phyloP scores from a whole-genome alignment of 1,140 invertebrate genomes.

The Samia ricini region DNA sequence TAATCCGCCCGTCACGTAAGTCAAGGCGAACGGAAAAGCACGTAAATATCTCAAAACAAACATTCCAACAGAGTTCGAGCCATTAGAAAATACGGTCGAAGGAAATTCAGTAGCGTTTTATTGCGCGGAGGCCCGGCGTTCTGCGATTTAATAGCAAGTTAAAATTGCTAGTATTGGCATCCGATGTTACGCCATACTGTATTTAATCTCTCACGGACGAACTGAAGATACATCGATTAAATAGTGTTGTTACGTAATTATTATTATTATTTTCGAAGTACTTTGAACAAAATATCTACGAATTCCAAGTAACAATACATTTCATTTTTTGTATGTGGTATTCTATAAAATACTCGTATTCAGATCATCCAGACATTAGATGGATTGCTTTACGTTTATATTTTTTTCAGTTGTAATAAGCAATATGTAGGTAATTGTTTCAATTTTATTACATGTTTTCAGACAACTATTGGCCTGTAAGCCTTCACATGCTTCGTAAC shows the following conservation, averaged over 20 bases:
- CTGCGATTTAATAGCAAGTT: slow-evolving; percentile 37
- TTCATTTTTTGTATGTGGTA: no score
- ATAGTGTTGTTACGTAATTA: slow-evolving; percentile 31
- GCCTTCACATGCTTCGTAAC: no score
- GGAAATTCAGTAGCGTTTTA: slow-evolving; percentile 39
- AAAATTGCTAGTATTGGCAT: slow-evolving; percentile 27
- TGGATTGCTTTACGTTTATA: no score
- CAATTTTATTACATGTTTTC: no score
- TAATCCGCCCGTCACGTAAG: slow-evolving; percentile 28
- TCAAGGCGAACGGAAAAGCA: slow-evolving; percentile 24
- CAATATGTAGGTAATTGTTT: no score
- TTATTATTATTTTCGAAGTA: slow-evolving; percentile 13
- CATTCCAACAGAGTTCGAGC: slow-evolving; percentile 35
- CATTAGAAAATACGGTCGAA: slow-evolving; percentile 40
- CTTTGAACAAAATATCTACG: neutral
- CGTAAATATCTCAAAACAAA: slow-evolving; percentile 47
- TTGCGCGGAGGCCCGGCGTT: slow-evolving; percentile 31
- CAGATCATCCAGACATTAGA: no score
- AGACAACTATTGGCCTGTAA: no score
- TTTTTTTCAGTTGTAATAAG: no score
- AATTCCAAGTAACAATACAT: neutral
- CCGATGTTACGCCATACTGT: slow-evolving; percentile 26
- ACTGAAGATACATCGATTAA: slow-evolving; percentile 29
- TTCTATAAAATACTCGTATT: no score
- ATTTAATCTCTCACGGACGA: slow-evolving; percentile 39